Evolutionary conservation across 37 sponge, comb jelly and placozoan genomes (phyloP), one percentile per base, ranked within the genome.

Genomic region (Cladorhizidae sp.): DNA sequence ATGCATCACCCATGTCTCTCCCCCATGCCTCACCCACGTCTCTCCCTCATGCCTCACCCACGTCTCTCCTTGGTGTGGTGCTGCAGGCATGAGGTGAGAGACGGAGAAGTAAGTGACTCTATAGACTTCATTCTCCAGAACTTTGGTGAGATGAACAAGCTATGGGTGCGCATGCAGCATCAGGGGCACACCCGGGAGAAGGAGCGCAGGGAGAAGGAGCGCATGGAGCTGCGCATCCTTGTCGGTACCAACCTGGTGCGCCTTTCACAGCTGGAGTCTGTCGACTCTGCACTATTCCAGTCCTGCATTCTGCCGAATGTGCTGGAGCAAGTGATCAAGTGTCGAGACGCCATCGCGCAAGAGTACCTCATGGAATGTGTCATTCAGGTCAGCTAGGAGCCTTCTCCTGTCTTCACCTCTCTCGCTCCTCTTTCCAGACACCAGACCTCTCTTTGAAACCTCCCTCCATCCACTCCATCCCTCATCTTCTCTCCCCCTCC

Each of bases 131-230:
- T 98, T 43, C 86, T 89, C 20, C 94, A 91, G 21, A 98, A 98
- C 90, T 98, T 90, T 76, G 70, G 81, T 40, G 99, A 98, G 93
- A 98, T 98, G 99, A 98, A 98, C 89, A 98, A 98, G 83, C 87
- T 98, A 55, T 98, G 99, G 99, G 99, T 98, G 35, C 92, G 99
- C 29, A 98, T 98, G 96, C 99, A 98, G 71, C 97, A 98, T 83
- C 99, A 98, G 90, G 99, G 99, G 17, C 99, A 98, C 87, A 87
- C 97, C 12, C 73, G 92, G 70, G 99, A 98, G 88, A 94, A 88
- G 77, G 90, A 91, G 61, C 86, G 90, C 80, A 74, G 99, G 23
- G 99, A 98, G 79, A 89, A 96, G 79, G 99, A 98, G 78, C 70
- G 99, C 33, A 86, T 90, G 76, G 99, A 98, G 70, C 89, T 98